These are phyloP conservation scores for Epinotia brunnichana DNA, from an alignment of 2,888 invertebrate genomes.

Conservation along the genomic window DNA sequence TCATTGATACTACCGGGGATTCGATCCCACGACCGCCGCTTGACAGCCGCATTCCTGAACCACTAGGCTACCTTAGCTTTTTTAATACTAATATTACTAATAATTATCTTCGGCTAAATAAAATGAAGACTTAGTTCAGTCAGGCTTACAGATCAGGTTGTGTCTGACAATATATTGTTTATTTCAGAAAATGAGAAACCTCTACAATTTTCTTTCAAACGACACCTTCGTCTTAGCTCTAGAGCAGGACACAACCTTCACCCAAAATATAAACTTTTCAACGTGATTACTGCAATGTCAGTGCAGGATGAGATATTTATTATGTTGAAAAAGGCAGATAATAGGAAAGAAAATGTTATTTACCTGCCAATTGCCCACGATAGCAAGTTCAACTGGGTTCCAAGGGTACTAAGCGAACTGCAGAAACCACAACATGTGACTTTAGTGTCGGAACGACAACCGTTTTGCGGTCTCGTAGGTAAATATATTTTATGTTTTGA, in stretches of 20 bases:
- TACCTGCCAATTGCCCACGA: slow-evolving; percentile 58
- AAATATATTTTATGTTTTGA: slow-evolving; percentile 34
- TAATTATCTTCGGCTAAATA: no score
- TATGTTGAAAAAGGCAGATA: slow-evolving; percentile 55
- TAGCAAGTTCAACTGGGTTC: slow-evolving; percentile 60
- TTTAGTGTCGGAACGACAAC: slow-evolving; percentile 61
- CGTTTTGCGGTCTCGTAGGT: slow-evolving; percentile 63
- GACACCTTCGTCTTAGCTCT: slow-evolving; percentile 58
- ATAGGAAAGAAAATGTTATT: slow-evolving; percentile 48
- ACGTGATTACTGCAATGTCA: slow-evolving; percentile 57
- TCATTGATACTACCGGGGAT: no score
- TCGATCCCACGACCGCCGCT: no score
- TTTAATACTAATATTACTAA: no score
- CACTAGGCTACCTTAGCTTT: no score
- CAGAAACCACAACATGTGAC: slow-evolving; percentile 56
- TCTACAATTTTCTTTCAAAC: slow-evolving; percentile 50
- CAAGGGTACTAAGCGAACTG: slow-evolving; percentile 56
- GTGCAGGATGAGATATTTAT: slow-evolving; percentile 56
- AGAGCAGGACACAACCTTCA: slow-evolving; percentile 54
- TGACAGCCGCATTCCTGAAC: no score
- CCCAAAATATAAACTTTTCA: slow-evolving; percentile 53
- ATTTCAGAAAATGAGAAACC: slow-evolving; percentile 60
- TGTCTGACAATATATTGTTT: slow-evolving; percentile 2
- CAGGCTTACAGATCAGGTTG: background rate
- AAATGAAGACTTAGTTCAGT: no score